A percentile compares a stretch with the other conserved stretches of the same genome.
Conservation (phyloP, 2,797 vertebrate species). For the Onychomys leucogaster region DNA sequence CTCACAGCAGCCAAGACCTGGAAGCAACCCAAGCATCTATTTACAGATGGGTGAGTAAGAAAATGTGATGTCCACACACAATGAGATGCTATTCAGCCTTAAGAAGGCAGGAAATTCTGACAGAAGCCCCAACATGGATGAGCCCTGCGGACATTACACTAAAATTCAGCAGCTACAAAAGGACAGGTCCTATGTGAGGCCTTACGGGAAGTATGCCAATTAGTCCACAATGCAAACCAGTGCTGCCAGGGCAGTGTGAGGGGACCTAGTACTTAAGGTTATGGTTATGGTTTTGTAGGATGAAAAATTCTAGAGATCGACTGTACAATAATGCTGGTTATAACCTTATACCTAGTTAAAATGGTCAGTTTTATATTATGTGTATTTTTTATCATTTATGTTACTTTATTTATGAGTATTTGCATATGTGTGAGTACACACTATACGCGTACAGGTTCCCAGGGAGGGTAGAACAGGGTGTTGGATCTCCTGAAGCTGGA, state of each 20-base stretch:
- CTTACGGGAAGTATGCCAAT: background rate
- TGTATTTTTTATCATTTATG: background rate
- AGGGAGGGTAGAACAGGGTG: background rate
- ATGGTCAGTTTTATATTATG: background rate
- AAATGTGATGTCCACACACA: background rate
- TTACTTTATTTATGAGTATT: background rate
- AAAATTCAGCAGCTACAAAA: background rate
- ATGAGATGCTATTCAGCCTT: background rate
- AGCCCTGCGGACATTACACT: accelerated
- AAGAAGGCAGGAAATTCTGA: background rate
- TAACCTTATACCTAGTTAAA: background rate
- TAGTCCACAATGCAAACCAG: too few species aligned
- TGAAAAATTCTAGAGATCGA: background rate
- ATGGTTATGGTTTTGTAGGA: background rate
- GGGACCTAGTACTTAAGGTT: background rate
- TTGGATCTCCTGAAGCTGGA: background rate
- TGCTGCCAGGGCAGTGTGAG: accelerated
- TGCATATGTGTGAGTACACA: background rate
- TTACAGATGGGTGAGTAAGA: background rate
- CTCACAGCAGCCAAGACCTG: background rate
- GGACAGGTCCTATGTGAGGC: background rate
- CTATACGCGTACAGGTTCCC: background rate
- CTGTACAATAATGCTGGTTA: background rate
- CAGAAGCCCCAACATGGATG: background rate
- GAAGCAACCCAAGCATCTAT: background rate